Base-by-base conservation (phyloP, 2,888 invertebrate species). In the Dioctria rufipes region DNA sequence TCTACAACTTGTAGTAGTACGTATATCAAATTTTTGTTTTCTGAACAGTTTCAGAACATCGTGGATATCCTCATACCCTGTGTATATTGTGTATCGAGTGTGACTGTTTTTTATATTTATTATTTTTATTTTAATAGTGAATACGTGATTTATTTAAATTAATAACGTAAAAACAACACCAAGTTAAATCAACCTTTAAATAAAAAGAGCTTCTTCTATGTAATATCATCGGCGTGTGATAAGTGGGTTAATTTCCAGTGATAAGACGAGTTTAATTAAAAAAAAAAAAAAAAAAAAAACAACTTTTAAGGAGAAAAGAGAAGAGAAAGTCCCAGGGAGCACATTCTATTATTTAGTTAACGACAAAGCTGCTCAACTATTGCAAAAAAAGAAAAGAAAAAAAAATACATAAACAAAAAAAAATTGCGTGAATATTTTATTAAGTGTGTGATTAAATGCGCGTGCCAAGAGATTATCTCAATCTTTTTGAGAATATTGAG, bases 161-260 rank as follows among this genome's bases (percentile, higher is more conserved):
- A 25, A 25, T 25, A 25, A 25, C 0, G n/a, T n/a, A 25, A 25
- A 0, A 25, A 25, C 25, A 25, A 25, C 25, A 25, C 0, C 25
- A 25, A 25, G 25, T 25, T 25, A 25, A 25, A 25, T 25, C 25
- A 2, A 25, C 25, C 25, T 25, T 25, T 25, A 25, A 25, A 25
- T n/a, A 25, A 25, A 25, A 25, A 25, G 1, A 25, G 25, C 25
- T 25, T 25, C 25, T 25, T 25, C 49, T 69, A 39, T 51, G 69
- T 51, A 51, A 54, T 69, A 37, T 69, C 69, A 69, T 51, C 37
- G 2, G 25, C 25, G 25, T 25, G 51, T 51, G 69, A 69, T 69
- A 69, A 69, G 69, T 69, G 69, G 69, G 69, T 69, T 69, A 69
- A 69, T 51, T 51, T 69, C 42, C 69, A 69, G 51, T 69, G 69